Evolutionary conservation across 2,113 vertebrate genomes (phyloP), one percentile per base, ranked within the genome.

Genomic region (Protobothrops flavoviridis): DNA sequence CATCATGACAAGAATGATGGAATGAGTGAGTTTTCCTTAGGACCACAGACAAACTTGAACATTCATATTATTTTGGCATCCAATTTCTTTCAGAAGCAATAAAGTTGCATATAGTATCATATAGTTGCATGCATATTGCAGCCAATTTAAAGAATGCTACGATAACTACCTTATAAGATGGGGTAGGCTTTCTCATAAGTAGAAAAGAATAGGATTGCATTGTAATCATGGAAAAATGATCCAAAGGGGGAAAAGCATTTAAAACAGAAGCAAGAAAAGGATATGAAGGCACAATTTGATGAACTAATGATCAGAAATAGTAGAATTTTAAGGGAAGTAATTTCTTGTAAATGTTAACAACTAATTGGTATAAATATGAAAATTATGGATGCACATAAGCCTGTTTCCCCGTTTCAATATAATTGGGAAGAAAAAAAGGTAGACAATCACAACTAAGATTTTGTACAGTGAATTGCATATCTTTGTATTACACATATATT

Each of bases 71-170:
- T 94, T 94, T 64, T 52, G 29, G 11, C n/a, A 48, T 90, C 1
- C 48, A 5, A 0, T 0, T 45, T 15, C 20, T 92, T 92, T 23
- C 52, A 0, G 0, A 52, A 52, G 48, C 6, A 87, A 13, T 50
- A 50, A 9, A 50, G 48, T 50, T 50, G 48, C 48, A 50, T 50
- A 4, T 50, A 6, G 3, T 50, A 5, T 5, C 10, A 0, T 88
- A 56, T 59, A 50, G 57, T 85, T 9, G 7, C 48, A 50, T 52
- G 24, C 57, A 7, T 90, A 55, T 21, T 90, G 1, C 88, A 23
- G 21, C 4, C 33, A 24, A 20, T 39, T 8, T 93, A 12, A 53
- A 59, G n/a, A 23, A n/a, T 23, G 8, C 15, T 39, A 5, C 23
- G 56, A 52, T 20, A 20, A 3, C 15, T n/a, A 53, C 10, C 48